Percentiles rank a stretch among this genome's conserved stretches.
Conservation (phyloP, 2,113 vertebrate species). For the Cyprinus carpio region DNA sequence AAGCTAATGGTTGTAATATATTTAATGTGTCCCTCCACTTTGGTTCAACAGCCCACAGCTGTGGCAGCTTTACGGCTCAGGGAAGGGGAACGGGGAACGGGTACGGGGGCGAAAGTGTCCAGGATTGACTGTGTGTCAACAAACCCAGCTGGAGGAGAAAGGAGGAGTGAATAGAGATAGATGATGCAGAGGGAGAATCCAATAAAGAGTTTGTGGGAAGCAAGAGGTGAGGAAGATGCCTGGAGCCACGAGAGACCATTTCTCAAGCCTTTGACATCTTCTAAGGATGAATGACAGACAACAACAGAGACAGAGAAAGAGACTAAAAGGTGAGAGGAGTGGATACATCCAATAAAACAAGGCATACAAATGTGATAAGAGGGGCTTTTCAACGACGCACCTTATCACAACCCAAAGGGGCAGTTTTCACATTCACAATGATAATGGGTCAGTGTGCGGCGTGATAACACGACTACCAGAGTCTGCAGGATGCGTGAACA, state of each 20-base stretch:
- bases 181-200: constrained; percentile 87
- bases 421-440: constrained; percentile 39
- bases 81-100: constrained; percentile 64
- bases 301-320: constrained; percentile 68
- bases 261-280: constrained; percentile 78
- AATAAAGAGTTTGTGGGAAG: constrained; percentile 77
- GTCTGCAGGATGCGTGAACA: not conserved
- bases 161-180: constrained; percentile 70
- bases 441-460: constrained; percentile 37
- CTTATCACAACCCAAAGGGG: constrained; percentile 57
- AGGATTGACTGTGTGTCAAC: constrained; percentile 95
- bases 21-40: constrained; percentile 77
- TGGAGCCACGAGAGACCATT: constrained; percentile 63
- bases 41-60: constrained; percentile 95
- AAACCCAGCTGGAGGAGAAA: constrained; percentile 92
- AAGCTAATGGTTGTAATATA: constrained; percentile 88
- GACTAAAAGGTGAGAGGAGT: constrained; percentile 59
- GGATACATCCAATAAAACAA: constrained; percentile 76
- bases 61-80: constrained; percentile 91
- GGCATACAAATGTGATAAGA: constrained; percentile 59
- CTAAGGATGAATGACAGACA: constrained; percentile 82
- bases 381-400: constrained; percentile 51
- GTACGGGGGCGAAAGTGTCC: constrained; percentile 68
- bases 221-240: constrained; percentile 26
- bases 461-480: constrained; percentile 50